Base-by-base conservation (phyloP, 1,140 invertebrate genomes). In the Drosophila lini region DNA sequence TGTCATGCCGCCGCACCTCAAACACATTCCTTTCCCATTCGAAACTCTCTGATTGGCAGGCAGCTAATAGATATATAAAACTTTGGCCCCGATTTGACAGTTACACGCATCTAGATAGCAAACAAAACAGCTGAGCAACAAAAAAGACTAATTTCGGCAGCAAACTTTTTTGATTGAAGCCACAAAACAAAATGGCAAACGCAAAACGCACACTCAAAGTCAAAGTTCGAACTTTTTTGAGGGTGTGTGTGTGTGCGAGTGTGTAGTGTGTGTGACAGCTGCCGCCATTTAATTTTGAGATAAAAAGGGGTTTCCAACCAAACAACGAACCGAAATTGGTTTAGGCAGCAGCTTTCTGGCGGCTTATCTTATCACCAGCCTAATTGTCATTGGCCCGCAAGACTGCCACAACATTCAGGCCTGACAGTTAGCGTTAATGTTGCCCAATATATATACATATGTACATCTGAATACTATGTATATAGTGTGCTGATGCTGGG, bases 151-250 rank as follows among this genome's bases (percentile, higher is more conserved):
- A 73, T 71, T 79, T 79, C 50, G 58, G 41, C 61, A 62, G 47
- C 61, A 67, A 86, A 86, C 71, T 86, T 86, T 85, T 80, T 70
- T 88, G 83, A 86, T 86, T 86, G 83, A 85, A 79, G 82, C 82
- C 40, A 13, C 65, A 71, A 55, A 55, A 70, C 41, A 40, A 67
- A 69, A 57, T 44, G 31, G 44, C 67, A 81, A 22, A 22, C 22
- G 22, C 22, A 22, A 22, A 64, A 68, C 64, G 58, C 67, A 53
- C 61, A 68, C 65, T 68, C 65, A 70, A 78, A 80, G 69, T 75
- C 78, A 80, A 80, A 80, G 70, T 80, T 80, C 78, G 55, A 71
- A 60, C 25, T 50, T 55, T 42, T 50, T 40, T 11, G 22, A 22
- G 45, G 15, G 42, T 65, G 28, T 80, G 52, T 58, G 61, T 10